phyloP scores from a whole-genome alignment of 2,888 invertebrate genomes.

The Tanytarsus gracilentus region DNA sequence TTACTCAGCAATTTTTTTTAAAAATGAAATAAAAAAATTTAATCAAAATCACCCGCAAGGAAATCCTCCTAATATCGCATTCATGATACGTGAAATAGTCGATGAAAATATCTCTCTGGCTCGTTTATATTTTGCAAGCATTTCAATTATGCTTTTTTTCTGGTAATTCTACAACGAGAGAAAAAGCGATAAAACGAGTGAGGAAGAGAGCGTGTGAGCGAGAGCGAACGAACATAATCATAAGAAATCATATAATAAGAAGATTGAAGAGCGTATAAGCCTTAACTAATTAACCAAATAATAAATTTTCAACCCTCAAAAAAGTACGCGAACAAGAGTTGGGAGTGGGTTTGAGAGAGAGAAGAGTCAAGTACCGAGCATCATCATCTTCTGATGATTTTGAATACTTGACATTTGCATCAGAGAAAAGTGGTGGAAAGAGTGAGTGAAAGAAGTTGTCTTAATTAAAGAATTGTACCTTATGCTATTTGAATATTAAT shows the following conservation, averaged over 20 bases:
- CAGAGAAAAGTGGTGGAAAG: slow-evolving; percentile 7
- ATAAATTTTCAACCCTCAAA: neutral
- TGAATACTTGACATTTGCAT: slow-evolving; percentile 9
- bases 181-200: neutral
- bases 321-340: slow-evolving; percentile 7
- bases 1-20: no score
- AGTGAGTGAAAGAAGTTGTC: slow-evolving; percentile 21
- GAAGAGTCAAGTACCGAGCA: neutral
- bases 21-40: no score
- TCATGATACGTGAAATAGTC: slow-evolving; percentile 19
- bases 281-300: slow-evolving; percentile 15
- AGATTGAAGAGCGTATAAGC: neutral
- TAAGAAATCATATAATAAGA: slow-evolving; percentile 2
- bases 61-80: slow-evolving; percentile 24
- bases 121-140: slow-evolving; percentile 11
- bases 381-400: neutral
- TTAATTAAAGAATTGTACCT: slow-evolving; percentile 26
- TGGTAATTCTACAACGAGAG: neutral
- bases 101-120: slow-evolving; percentile 4
- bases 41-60: no score
- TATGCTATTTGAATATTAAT: slow-evolving; percentile 28
- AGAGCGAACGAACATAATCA: neutral
- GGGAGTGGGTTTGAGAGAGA: no score
- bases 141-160: slow-evolving; percentile 9
- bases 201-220: neutral